Evolutionary conservation across 2,113 vertebrate genomes (phyloP).

Genomic region (Crocuta crocuta): DNA sequence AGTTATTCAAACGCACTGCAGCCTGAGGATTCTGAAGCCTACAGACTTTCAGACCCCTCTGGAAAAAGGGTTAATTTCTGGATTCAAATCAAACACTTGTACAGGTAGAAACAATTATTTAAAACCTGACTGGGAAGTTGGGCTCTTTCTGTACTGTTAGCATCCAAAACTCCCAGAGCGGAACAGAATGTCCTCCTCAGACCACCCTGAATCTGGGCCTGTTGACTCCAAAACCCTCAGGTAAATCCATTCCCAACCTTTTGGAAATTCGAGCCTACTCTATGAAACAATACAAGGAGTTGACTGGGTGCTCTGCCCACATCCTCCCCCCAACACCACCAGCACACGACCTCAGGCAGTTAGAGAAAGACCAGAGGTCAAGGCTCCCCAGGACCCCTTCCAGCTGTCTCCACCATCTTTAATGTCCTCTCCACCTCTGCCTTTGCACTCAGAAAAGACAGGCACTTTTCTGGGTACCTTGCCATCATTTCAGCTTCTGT

Average conservation of each 20-base stretch:
- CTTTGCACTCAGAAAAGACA: neutral
- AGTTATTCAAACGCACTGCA: neutral
- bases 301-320: neutral
- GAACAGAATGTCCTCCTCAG: neutral
- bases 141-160: neutral
- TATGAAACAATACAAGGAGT: neutral
- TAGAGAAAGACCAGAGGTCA: neutral
- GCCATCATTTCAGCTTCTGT: neutral
- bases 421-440: neutral
- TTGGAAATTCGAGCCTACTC: neutral
- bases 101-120: neutral
- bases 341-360: neutral
- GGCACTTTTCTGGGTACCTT: neutral
- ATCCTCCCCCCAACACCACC: neutral
- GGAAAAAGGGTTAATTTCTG: neutral
- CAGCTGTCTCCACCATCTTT: neutral
- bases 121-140: neutral
- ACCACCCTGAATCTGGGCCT: neutral
- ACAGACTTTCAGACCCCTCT: neutral
- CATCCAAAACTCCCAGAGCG: neutral
- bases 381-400: neutral
- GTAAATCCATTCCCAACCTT: neutral
- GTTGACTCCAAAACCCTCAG: neutral
- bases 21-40: constrained; percentile 28
- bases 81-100: neutral